Evolutionary conservation across 1,140 invertebrate genomes (phyloP).

Genomic region (Drosophila parabipectinata): DNA sequence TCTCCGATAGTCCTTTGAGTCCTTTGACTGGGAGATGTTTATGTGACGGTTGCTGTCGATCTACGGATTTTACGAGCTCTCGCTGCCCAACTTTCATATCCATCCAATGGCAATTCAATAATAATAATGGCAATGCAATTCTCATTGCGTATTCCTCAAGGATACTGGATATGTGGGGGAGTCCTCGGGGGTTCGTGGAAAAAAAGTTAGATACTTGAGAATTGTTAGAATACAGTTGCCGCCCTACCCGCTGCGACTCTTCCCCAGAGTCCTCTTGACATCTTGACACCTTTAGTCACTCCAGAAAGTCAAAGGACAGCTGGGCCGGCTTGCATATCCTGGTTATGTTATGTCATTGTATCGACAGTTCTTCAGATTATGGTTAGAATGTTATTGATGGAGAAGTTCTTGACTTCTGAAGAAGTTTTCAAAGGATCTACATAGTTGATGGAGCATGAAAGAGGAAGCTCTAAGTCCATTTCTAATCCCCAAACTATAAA

Average conservation of each 20-base stretch:
- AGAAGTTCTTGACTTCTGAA: constrained; percentile 7
- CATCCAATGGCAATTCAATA: constrained; percentile 39
- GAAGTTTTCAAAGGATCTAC: neutral
- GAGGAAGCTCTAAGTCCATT: no score
- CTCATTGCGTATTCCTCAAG: constrained; percentile 40
- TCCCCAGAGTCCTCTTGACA: neutral
- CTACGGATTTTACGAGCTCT: constrained; percentile 66
- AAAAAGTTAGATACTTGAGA: constrained; percentile 28
- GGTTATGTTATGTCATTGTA: constrained; percentile 46
- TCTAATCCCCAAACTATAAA: neutral
- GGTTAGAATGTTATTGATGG: neutral
- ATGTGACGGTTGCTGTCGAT: constrained; percentile 67
- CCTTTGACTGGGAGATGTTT: constrained; percentile 46
- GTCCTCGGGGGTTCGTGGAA: constrained; percentile 32
- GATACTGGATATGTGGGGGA: constrained; percentile 25
- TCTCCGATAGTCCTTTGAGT: neutral
- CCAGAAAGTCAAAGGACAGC: constrained; percentile 26
- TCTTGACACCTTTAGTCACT: constrained; percentile 29
- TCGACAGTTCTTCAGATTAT: constrained; percentile 5
- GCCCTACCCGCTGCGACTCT: constrained; percentile 24
- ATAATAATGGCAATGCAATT: constrained; percentile 44
- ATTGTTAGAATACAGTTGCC: constrained; percentile 16
- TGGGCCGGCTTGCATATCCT: constrained; percentile 12
- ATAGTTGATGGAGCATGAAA: constrained; percentile 19
- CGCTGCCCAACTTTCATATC: constrained; percentile 43